Evolutionary conservation across 2,888 invertebrate species (phyloP), one percentile per base, ranked within the genome.

Genomic region (Tetheella fluctuosa): DNA sequence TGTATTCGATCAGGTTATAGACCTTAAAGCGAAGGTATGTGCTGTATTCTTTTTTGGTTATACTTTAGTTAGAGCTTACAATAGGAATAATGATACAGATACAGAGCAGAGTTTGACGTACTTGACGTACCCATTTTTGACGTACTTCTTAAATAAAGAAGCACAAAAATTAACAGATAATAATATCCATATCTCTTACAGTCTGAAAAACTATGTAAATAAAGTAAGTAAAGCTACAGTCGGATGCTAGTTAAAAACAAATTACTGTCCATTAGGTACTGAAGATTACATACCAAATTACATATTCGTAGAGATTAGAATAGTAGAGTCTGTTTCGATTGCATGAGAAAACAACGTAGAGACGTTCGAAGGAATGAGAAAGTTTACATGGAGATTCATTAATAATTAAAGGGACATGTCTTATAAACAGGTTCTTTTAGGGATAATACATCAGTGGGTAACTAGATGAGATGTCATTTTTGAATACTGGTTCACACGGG

Each of bases 301-400:
- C 79, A 65, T 79, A 81, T 84, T 81, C 82, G 85, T 84, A 75
- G 77, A 81, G 80, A 83, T n/a, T n/a, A n/a, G n/a, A n/a, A n/a
- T n/a, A n/a, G n/a, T n/a, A n/a, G n/a, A n/a, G 20, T 20, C 48
- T 7, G 15, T n/a, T 39, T 39, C 34, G 13, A 34, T 34, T 34
- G 13, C 13, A 1, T 42, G n/a, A 42, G 42, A 42, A 42, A 42
- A 42, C 15, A 7, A 17, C 42, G 25, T 34, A 13, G 34, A 34
- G 7, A 3, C 42, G 42, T 63, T 61, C 70, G 73, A 67, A 70
- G 70, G 70, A 76, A 77, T 65, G 70, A 70, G 77, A 80, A 79
- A 80, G 75, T 74, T 67, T n/a, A 60, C 56, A 73, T 75, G 77
- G 65, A 65, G 58, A 73, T 48, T 20, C 6, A 48, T 48, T 48